Evolutionary conservation across 1,140 invertebrate genomes (phyloP).

Genomic region (Pachypeltis micranthus): DNA sequence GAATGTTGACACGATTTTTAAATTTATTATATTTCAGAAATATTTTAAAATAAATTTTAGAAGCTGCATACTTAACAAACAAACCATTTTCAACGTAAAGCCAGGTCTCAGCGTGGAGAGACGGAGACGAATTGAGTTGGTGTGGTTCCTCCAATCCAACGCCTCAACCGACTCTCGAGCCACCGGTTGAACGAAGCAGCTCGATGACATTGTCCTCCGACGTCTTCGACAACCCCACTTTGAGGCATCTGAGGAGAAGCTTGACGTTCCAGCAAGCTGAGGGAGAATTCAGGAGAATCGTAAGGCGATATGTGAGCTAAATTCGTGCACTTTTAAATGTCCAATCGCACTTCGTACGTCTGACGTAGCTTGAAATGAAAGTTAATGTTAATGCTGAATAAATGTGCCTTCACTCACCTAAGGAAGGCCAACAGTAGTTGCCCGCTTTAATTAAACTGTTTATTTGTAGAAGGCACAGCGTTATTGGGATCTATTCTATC

Average conservation of each 20-base stretch:
- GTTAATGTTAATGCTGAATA: too few species aligned
- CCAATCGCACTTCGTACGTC: too few species aligned
- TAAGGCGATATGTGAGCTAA: background rate
- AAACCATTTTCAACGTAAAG: background rate
- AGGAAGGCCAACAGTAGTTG: too few species aligned
- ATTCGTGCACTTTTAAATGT: too few species aligned
- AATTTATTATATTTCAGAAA: too few species aligned
- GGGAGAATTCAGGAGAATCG: conserved; percentile 4
- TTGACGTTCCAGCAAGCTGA: conserved; percentile 8
- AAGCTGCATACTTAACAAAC: background rate
- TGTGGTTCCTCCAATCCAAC: conserved; percentile 2
- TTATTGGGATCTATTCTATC: too few species aligned
- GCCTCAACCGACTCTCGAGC: background rate
- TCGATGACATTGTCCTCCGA: background rate
- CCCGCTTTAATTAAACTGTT: too few species aligned
- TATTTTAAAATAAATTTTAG: too few species aligned
- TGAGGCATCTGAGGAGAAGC: conserved; percentile 12
- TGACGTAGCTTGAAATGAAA: too few species aligned
- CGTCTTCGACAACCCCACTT: conserved; percentile 14
- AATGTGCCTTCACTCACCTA: too few species aligned
- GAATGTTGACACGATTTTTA: too few species aligned
- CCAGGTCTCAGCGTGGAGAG: conserved; percentile 12
- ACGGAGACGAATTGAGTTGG: conserved; percentile 4
- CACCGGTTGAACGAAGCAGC: background rate
- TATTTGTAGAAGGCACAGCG: too few species aligned